phyloP scores from a whole-genome alignment of 2,797 vertebrate species.

The Propithecus perrieri region DNA sequence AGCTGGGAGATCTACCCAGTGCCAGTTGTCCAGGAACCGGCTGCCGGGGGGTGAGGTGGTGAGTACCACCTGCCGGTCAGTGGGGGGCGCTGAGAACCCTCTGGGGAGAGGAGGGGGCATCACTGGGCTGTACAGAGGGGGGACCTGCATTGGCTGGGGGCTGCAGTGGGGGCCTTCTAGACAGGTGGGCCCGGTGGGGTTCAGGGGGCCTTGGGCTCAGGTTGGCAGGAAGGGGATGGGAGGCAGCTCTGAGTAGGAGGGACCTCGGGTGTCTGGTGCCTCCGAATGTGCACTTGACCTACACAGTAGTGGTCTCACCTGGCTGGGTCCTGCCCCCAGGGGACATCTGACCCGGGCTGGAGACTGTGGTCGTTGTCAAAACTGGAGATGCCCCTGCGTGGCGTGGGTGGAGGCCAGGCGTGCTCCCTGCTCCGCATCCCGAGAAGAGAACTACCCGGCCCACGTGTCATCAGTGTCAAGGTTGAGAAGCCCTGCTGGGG shows the following conservation, averaged over 20 bases:
- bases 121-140: background rate
- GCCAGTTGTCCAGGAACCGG: no score
- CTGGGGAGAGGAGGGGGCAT: background rate
- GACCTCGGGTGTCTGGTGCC: background rate
- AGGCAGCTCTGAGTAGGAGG: background rate
- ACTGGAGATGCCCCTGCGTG: rapidly evolving
- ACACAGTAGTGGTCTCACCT: background rate
- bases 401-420: background rate
- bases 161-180: background rate
- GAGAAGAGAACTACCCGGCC: background rate
- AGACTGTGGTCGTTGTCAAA: background rate
- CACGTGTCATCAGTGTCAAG: background rate
- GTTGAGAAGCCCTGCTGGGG: background rate
- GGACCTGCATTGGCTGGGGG: background rate
- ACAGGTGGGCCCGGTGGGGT: background rate
- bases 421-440: background rate
- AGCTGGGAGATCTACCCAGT: background rate
- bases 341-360: background rate
- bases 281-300: background rate
- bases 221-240: background rate
- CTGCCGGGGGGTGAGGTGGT: background rate
- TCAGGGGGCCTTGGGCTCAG: background rate
- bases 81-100: background rate
- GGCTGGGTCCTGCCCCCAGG: background rate
- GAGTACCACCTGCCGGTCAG: background rate